Conservation (phyloP, 2,113 vertebrate species). For the Chaetodon trifascialis region DNA sequence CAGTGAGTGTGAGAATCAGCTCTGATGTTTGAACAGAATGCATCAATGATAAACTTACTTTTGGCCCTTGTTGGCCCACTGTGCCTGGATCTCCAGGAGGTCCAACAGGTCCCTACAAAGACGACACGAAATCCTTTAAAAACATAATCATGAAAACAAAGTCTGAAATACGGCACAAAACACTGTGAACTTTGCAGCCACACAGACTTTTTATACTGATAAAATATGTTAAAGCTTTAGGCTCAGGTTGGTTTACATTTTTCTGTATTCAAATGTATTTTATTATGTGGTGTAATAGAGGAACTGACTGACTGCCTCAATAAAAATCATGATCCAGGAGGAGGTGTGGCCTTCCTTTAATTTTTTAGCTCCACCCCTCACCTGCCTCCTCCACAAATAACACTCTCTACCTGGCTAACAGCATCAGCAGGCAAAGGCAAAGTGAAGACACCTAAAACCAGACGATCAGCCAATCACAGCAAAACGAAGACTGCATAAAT, state of each 20-base stretch:
- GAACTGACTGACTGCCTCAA: neutral
- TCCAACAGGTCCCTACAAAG: conserved; percentile 90
- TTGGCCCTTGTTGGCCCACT: conserved; percentile 86
- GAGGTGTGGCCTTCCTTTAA: neutral
- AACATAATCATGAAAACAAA: neutral
- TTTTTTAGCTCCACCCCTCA: conserved; percentile 6
- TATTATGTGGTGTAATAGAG: neutral
- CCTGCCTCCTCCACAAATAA: neutral
- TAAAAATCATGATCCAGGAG: neutral
- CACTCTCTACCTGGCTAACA: neutral
- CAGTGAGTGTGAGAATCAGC: neutral
- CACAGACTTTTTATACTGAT: neutral
- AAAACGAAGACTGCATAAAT: neutral
- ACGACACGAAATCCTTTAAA: conserved; percentile 4
- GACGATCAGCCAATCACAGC: neutral
- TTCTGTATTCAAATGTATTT: neutral
- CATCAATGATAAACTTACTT: conserved; percentile 82
- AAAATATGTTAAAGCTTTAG: neutral
- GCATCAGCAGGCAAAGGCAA: neutral
- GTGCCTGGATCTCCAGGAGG: conserved; percentile 88
- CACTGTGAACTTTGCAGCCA: neutral
- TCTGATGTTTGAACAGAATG: neutral
- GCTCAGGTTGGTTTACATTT: neutral
- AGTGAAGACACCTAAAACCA: neutral
- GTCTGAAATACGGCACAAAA: neutral